phyloP scores from a whole-genome alignment of 2,888 invertebrate genomes.

The Dugesia japonica region DNA sequence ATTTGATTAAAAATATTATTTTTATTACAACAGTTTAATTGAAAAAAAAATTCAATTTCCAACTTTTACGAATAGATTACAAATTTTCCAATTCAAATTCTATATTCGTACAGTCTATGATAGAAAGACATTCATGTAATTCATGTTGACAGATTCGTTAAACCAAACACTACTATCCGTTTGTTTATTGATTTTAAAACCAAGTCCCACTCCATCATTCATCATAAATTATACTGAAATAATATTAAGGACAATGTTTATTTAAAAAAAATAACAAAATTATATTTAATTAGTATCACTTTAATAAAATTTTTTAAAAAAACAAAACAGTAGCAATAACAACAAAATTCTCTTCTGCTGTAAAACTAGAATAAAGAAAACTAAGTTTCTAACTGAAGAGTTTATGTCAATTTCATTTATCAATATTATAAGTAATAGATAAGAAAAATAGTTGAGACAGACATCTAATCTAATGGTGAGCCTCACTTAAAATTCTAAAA shows the following conservation, averaged over 20 bases:
- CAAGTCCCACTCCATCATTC: too few relatives aligned
- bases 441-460: constrained; percentile 20
- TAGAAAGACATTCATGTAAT: too few relatives aligned
- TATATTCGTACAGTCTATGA: too few relatives aligned
- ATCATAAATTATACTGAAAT: too few relatives aligned
- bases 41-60: too few relatives aligned
- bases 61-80: too few relatives aligned
- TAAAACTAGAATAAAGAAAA: not conserved
- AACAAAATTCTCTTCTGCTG: not conserved
- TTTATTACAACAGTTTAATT: too few relatives aligned
- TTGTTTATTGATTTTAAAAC: too few relatives aligned
- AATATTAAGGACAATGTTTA: not conserved
- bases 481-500: not conserved
- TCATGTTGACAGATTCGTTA: too few relatives aligned
- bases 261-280: not conserved
- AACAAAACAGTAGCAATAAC: not conserved
- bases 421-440: constrained; percentile 7
- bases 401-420: constrained; percentile 15
- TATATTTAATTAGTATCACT: not conserved
- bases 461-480: constrained; percentile 13
- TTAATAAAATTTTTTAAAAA: not conserved
- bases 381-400: constrained; percentile 10
- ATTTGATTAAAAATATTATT: too few relatives aligned
- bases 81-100: too few relatives aligned
- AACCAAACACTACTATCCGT: too few relatives aligned